A percentile compares a stretch with the other conserved stretches of the same genome.
Conservation (phyloP, 2,113 vertebrate species). For the Daphoenositta chrysoptera region DNA sequence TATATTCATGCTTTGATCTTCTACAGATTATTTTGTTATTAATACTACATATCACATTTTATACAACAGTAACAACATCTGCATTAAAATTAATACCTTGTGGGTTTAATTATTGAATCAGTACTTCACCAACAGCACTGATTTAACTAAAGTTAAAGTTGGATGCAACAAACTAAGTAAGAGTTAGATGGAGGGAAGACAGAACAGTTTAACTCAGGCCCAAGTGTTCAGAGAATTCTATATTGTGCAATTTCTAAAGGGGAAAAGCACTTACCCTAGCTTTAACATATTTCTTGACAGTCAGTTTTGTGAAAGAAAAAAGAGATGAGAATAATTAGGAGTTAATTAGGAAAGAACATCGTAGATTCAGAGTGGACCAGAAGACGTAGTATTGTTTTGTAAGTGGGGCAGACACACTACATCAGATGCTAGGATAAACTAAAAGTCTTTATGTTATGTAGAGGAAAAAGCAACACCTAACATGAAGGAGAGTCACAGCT, state of each 20-base stretch:
- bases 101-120: not conserved
- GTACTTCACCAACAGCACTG: not conserved
- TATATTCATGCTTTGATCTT: not conserved
- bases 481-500: not conserved
- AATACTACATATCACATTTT: not conserved
- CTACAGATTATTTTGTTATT: not conserved
- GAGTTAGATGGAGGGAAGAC: not conserved
- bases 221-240: not conserved
- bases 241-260: not conserved
- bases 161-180: not conserved
- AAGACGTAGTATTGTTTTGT: not conserved
- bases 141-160: not conserved
- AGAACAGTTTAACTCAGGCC: not conserved
- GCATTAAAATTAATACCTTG: not conserved
- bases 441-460: not conserved
- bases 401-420: not conserved
- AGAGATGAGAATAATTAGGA: slow-evolving; percentile 55
- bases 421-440: not conserved
- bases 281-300: slow-evolving; percentile 87
- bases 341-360: not conserved
- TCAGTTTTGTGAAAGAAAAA: slow-evolving; percentile 71
- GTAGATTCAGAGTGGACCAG: not conserved
- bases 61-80: not conserved
- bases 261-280: slow-evolving; percentile 79
- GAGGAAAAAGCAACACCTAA: not conserved